Percentiles rank a stretch among this genome's conserved stretches.
phyloP scores from a whole-genome alignment of 2,797 vertebrate species.

The Natrix natrix region DNA sequence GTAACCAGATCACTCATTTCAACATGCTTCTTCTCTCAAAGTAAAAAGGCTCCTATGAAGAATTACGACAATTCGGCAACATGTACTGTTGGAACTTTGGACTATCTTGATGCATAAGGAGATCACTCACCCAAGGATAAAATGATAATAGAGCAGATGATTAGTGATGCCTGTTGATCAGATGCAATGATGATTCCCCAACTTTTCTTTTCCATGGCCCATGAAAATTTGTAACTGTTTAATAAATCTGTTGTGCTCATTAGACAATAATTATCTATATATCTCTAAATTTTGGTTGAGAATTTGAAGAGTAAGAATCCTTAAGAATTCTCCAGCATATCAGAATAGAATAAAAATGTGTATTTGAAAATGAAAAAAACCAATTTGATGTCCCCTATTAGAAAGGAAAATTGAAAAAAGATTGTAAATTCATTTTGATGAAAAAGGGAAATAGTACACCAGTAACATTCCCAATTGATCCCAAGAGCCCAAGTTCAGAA shows the following conservation, averaged over 20 bases:
- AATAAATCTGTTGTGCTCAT: not conserved
- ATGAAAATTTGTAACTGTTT: not conserved
- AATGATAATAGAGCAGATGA: conserved; percentile 18
- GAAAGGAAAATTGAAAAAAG: not conserved
- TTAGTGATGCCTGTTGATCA: conserved; percentile 13
- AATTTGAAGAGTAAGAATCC: not conserved
- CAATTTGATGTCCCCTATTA: not conserved
- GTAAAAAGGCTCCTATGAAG: not conserved
- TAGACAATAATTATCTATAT: no score
- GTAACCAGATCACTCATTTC: conserved; percentile 20
- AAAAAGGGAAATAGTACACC: no score
- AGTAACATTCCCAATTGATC: no score
- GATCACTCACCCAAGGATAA: conserved; percentile 9
- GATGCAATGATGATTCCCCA: conserved; percentile 11
- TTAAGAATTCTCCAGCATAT: not conserved
- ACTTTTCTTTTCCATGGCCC: not conserved
- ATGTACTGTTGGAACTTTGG: not conserved
- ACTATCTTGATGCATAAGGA: conserved; percentile 8
- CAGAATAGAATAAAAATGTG: not conserved
- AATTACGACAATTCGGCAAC: conserved; percentile 10
- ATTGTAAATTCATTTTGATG: not conserved
- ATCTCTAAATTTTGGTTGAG: not conserved
- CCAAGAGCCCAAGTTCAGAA: no score
- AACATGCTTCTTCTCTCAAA: conserved; percentile 19
- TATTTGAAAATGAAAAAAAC: not conserved